These are phyloP conservation scores for Danio aesculapii DNA, from an alignment of 2,797 vertebrate genomes.

Conservation along the genomic window DNA sequence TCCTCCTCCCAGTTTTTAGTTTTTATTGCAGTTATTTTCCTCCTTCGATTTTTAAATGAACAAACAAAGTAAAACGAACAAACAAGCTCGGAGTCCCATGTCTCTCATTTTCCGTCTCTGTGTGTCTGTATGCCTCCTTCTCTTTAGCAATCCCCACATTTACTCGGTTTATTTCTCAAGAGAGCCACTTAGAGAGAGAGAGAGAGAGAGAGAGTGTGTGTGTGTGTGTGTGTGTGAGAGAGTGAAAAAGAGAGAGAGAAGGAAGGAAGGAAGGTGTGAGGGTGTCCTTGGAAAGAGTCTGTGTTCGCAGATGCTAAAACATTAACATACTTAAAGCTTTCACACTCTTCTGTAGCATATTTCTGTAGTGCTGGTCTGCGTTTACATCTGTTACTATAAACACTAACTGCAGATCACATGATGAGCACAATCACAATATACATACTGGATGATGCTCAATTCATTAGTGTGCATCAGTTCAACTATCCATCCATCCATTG, in stretches of 20 bases:
- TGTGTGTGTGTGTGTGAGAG: no score
- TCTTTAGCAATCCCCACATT: constrained; percentile 33
- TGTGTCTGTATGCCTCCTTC: constrained; percentile 1
- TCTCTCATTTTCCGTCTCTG: constrained; percentile 33
- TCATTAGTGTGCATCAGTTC: no score
- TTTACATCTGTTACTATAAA: not conserved
- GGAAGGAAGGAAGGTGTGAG: constrained; percentile 50
- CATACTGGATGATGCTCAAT: no score
- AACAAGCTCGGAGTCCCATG: constrained; percentile 3
- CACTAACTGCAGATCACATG: not conserved
- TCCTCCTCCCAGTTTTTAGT: not conserved
- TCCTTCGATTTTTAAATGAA: constrained; percentile 10
- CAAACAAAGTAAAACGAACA: constrained; percentile 40
- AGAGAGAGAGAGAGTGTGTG: constrained; percentile 8
- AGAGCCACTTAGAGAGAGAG: constrained; percentile 20
- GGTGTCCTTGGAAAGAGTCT: constrained; percentile 78
- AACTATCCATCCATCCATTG: no score
- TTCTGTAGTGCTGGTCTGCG: not conserved
- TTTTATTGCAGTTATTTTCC: constrained; percentile 19
- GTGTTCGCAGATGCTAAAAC: constrained; percentile 73
- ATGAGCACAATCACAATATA: not conserved
- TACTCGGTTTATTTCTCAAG: constrained; percentile 42
- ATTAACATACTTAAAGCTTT: constrained; percentile 76
- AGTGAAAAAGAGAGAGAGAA: constrained; percentile 1
- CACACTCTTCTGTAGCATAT: constrained; percentile 9